Evolutionary conservation across 2,797 vertebrate species (phyloP).

Genomic region (Semaprochilodus insignis): DNA sequence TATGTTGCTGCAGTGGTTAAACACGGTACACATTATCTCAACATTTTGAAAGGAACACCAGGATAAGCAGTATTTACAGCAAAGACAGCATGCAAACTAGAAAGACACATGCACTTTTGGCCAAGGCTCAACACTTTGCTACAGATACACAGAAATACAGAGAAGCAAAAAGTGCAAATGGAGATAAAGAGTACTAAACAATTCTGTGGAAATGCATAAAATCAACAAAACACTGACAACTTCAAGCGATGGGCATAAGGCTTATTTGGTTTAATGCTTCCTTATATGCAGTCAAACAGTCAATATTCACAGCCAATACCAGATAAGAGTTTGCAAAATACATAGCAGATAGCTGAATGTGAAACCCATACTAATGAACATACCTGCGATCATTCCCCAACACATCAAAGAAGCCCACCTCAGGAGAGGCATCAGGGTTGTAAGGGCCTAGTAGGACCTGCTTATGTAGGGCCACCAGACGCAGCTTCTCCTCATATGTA

Average conservation of each 20-base stretch:
- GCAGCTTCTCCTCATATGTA: conserved; percentile 96
- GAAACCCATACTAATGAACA: conserved; percentile 36
- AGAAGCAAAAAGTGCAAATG: neutral
- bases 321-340: neutral
- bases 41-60: neutral
- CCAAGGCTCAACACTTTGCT: neutral
- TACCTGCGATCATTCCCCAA: conserved; percentile 98
- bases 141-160: neutral
- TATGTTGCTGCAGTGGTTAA: no score
- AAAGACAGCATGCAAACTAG: neutral
- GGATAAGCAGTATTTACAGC: no score
- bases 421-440: conserved; percentile 94
- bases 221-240: neutral
- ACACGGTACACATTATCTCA: no score
- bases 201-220: neutral
- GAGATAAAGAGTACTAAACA: neutral
- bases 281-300: neutral
- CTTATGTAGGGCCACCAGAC: conserved; percentile 94
- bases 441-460: conserved; percentile 93
- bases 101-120: neutral
- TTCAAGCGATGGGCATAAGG: no score
- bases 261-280: no score
- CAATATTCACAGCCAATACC: neutral
- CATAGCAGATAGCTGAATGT: neutral
- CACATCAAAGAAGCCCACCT: conserved; percentile 98